phyloP scores from a whole-genome alignment of 2,113 vertebrate genomes.

The Gambusia affinis region DNA sequence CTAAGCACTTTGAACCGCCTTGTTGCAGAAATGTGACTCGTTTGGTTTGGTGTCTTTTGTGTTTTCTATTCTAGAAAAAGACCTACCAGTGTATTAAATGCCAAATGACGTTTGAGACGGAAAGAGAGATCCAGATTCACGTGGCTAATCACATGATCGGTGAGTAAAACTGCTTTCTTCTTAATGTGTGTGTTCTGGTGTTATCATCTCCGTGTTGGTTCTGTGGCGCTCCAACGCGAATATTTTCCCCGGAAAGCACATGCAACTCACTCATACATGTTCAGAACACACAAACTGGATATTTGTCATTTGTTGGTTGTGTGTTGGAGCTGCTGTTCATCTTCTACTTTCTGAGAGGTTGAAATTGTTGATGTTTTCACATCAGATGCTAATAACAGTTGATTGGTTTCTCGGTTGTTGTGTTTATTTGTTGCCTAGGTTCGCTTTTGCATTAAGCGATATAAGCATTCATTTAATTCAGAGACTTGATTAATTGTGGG shows the following conservation, averaged over 20 bases:
- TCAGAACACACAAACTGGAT: constrained; percentile 65
- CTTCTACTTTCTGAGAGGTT: not conserved
- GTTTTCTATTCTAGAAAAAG: constrained; percentile 86
- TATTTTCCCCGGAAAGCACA: constrained; percentile 7
- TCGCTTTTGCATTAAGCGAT: not conserved
- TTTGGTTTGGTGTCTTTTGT: not conserved
- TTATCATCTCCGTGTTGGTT: not conserved
- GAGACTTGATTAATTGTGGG: not conserved
- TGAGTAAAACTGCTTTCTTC: constrained; percentile 76
- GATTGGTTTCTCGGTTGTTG: not conserved
- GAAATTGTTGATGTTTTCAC: not conserved
- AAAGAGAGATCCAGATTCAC: constrained; percentile 98
- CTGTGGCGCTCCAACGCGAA: constrained; percentile 10
- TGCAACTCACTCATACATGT: constrained; percentile 10
- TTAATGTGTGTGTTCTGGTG: constrained; percentile 4
- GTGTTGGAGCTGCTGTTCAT: constrained; percentile 58
- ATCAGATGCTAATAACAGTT: not conserved
- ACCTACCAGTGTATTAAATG: constrained; percentile 99
- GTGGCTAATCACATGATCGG: constrained; percentile 99
- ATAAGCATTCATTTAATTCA: not conserved
- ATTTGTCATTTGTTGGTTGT: constrained; percentile 54
- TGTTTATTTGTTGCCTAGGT: not conserved
- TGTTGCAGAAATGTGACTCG: too few relatives aligned
- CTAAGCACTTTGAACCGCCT: too few relatives aligned
- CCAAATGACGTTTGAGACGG: constrained; percentile 99